Conservation (phyloP, 2,113 vertebrate species). For the Dicentrarchus labrax region DNA sequence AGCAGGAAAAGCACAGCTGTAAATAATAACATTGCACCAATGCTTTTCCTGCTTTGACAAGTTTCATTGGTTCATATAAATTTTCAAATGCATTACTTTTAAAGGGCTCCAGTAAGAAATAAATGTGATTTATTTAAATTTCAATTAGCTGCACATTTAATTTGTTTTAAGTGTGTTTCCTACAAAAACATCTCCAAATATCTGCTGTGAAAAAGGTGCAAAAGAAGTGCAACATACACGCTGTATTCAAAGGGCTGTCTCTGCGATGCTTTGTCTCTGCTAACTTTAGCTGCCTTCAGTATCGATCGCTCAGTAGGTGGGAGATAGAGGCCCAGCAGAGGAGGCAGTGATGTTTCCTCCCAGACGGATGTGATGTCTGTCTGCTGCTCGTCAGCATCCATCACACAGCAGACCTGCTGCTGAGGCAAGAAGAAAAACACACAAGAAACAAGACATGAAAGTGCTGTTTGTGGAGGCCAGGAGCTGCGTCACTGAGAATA, state of each 20-base stretch:
- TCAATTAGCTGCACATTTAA: neutral
- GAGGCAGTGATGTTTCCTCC: slow-evolving; percentile 52
- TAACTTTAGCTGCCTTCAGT: slow-evolving; percentile 60
- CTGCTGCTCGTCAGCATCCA: slow-evolving; percentile 61
- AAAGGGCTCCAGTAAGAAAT: too few relatives aligned
- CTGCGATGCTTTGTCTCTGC: slow-evolving; percentile 12
- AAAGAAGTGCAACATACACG: slow-evolving; percentile 17
- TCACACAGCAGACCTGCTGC: slow-evolving; percentile 43
- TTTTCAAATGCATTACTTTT: neutral
- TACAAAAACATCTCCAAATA: neutral
- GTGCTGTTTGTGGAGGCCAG: neutral
- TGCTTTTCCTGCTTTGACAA: too few relatives aligned
- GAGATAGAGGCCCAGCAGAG: slow-evolving; percentile 64
- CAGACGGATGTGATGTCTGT: slow-evolving; percentile 74
- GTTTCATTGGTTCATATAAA: neutral
- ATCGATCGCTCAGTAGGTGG: slow-evolving; percentile 55
- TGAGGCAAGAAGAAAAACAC: slow-evolving; percentile 24
- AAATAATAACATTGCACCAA: too few relatives aligned
- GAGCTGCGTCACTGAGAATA: neutral
- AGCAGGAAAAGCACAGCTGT: too few relatives aligned
- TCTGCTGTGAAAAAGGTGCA: slow-evolving; percentile 9
- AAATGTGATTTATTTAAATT: neutral
- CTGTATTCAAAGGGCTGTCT: neutral
- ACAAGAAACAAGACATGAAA: neutral
- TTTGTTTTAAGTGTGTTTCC: neutral